Conservation (phyloP, 2,113 vertebrate species). For the Sula dactylatra region DNA sequence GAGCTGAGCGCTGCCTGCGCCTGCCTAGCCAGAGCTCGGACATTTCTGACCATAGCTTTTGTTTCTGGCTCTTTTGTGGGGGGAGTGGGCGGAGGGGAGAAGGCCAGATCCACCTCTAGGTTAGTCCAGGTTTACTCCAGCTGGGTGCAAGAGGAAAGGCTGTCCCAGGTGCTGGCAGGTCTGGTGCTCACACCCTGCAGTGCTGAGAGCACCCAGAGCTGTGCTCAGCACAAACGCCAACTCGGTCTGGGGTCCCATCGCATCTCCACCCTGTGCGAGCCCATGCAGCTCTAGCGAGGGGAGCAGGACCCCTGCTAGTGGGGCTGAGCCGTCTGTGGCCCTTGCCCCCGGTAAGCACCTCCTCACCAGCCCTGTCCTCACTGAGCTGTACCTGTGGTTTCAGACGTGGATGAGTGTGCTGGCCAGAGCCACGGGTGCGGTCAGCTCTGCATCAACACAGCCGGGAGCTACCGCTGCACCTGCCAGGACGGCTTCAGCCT, state of each 20-base stretch:
- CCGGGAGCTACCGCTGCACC: slow-evolving; percentile 81
- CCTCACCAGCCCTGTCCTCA: neutral
- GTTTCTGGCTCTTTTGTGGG: neutral
- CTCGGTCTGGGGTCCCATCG: rapidly evolving
- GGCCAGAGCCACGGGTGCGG: slow-evolving; percentile 65
- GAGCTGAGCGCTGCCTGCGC: neutral
- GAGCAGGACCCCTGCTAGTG: neutral
- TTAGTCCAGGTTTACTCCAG: neutral
- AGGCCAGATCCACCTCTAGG: neutral
- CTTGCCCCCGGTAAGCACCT: neutral
- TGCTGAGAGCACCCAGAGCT: neutral
- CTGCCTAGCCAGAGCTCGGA: neutral
- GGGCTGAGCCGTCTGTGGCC: neutral
- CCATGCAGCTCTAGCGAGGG: rapidly evolving
- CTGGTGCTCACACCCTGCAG: neutral
- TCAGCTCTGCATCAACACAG: slow-evolving; percentile 82
- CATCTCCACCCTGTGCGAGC: neutral
- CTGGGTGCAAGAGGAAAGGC: neutral
- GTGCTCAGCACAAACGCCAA: neutral
- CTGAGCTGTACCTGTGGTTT: neutral
- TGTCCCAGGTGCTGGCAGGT: rapidly evolving
- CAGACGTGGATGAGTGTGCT: slow-evolving; percentile 88
- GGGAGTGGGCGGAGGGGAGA: neutral
- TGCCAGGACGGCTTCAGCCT: slow-evolving; percentile 78
- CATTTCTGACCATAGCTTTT: neutral